phyloP scores from a whole-genome alignment of 2,888 invertebrate genomes.

The Drosophila pseudotakahashii region DNA sequence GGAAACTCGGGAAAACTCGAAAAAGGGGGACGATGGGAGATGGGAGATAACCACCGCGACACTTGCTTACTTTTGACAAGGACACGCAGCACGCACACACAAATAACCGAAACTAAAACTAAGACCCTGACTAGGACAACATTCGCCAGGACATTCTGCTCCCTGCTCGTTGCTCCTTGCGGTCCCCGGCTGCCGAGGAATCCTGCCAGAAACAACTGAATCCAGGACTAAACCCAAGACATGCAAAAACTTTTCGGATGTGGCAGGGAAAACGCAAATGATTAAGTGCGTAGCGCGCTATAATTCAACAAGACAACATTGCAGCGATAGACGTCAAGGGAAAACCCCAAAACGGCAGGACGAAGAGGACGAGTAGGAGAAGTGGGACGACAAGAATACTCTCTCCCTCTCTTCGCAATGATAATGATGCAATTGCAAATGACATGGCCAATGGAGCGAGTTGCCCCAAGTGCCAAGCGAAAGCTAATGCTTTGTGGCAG shows the following conservation, averaged over 20 bases:
- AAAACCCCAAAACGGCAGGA: constrained; percentile 10
- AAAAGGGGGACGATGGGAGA: background rate
- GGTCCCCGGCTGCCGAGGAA: constrained; percentile 52
- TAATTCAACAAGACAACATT: constrained; percentile 76
- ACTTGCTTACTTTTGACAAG: constrained; percentile 64
- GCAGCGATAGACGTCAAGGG: constrained; percentile 17
- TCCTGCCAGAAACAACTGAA: constrained; percentile 26
- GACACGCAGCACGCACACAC: constrained; percentile 48
- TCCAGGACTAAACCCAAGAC: constrained; percentile 44
- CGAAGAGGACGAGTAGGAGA: background rate
- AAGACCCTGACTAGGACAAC: constrained; percentile 33
- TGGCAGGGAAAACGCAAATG: constrained; percentile 74
- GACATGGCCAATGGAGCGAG: constrained; percentile 58
- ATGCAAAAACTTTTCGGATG: constrained; percentile 74
- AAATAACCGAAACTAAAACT: constrained; percentile 33
- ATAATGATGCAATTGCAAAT: constrained; percentile 51
- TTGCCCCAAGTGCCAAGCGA: constrained; percentile 10
- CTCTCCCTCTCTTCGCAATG: background rate
- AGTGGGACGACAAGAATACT: background rate
- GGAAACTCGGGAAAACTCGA: constrained; percentile 11
- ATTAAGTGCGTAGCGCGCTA: constrained; percentile 74
- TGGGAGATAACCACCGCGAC: constrained; percentile 57
- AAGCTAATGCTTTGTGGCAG: constrained; percentile 48
- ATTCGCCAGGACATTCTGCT: constrained; percentile 3
- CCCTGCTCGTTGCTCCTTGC: constrained; percentile 53